phyloP scores from a whole-genome alignment of 2,113 vertebrate genomes.

The Mungos mungo region DNA sequence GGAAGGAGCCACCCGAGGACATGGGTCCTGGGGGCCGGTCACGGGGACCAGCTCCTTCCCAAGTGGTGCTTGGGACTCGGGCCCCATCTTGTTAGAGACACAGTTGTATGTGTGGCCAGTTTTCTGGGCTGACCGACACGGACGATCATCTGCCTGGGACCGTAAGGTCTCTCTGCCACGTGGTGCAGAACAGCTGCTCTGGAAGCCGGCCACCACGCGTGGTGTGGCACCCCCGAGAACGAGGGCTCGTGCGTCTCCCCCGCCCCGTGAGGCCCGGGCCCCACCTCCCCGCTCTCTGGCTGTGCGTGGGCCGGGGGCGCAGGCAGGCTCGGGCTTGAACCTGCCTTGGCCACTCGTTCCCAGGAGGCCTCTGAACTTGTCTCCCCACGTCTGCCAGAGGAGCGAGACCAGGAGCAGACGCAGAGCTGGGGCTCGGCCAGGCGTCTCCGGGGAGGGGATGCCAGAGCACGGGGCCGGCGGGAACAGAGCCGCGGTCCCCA shows the following conservation, averaged over 20 bases:
- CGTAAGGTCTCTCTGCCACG: rapidly evolving
- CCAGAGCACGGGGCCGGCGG: neutral
- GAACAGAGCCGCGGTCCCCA: neutral
- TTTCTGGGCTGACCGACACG: neutral
- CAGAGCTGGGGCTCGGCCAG: rapidly evolving
- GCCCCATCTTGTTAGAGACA: neutral
- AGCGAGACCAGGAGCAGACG: neutral
- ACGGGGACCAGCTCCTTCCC: neutral
- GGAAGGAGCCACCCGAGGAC: neutral
- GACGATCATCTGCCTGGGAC: rapidly evolving
- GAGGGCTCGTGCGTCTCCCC: neutral
- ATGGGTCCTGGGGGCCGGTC: neutral
- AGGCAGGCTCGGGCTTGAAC: neutral
- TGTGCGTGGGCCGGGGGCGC: rapidly evolving
- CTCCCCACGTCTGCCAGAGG: neutral
- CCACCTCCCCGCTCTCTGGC: neutral
- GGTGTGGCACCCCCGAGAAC: neutral
- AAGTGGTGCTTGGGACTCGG: neutral
- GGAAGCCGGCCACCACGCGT: neutral
- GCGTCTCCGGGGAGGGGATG: no score
- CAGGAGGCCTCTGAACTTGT: neutral
- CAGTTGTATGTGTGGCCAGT: neutral
- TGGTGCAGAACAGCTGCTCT: no score
- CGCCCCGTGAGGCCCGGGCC: neutral
- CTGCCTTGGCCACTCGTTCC: neutral